phyloP scores from a whole-genome alignment of 2,888 invertebrate species.

The Tinea pellionella region DNA sequence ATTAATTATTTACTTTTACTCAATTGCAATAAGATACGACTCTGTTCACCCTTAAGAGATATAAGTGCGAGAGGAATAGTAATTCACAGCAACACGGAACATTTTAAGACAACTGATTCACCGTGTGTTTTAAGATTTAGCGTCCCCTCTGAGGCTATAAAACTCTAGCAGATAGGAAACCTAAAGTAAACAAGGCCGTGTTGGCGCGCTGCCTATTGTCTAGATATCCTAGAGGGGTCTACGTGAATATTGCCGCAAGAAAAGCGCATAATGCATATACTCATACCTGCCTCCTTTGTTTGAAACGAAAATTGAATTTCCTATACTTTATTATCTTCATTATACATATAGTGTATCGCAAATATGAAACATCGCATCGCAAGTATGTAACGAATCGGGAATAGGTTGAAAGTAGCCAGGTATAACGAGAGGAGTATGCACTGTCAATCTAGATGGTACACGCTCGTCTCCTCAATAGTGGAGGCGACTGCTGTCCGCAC shows the following conservation, averaged over 20 bases:
- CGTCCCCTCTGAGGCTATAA: background rate
- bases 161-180: constrained; percentile 7
- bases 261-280: constrained; percentile 4
- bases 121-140: background rate
- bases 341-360: too few relatives aligned
- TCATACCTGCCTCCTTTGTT: constrained; percentile 6
- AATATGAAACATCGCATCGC: too few relatives aligned
- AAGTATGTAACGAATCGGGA: too few relatives aligned
- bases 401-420: too few relatives aligned
- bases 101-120: background rate
- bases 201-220: constrained; percentile 5
- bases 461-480: too few relatives aligned
- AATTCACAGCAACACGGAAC: background rate
- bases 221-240: background rate
- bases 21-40: too few relatives aligned
- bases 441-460: too few relatives aligned
- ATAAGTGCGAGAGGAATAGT: background rate
- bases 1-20: too few relatives aligned
- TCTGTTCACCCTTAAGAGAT: background rate
- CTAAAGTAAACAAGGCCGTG: background rate
- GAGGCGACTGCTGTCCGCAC: too few relatives aligned
- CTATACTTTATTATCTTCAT: background rate
- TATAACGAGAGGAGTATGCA: too few relatives aligned
- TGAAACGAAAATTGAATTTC: background rate
- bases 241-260: background rate